Percentiles rank a stretch among this genome's conserved stretches.
Evolutionary conservation across 2,113 vertebrate genomes (phyloP).

Genomic region (Lagopus muta): DNA sequence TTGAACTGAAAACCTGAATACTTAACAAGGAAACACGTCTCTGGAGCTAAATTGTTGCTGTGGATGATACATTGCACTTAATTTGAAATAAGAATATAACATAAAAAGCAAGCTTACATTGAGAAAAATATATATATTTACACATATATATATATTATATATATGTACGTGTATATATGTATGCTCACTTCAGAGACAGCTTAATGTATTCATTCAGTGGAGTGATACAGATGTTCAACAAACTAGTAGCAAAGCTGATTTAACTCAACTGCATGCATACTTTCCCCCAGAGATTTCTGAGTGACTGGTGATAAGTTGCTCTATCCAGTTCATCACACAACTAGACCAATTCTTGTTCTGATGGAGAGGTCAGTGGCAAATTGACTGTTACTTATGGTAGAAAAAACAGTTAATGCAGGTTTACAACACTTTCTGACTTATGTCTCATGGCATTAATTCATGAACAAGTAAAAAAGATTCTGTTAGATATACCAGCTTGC

Average conservation of each 20-base stretch:
- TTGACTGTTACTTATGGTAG: not conserved
- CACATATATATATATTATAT: too few relatives aligned
- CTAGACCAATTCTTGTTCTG: not conserved
- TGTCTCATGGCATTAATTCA: not conserved
- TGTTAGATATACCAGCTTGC: not conserved
- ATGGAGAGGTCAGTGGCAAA: not conserved
- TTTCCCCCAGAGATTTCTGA: not conserved
- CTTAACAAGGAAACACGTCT: not conserved
- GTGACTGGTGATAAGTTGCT: accelerated
- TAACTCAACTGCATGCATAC: not conserved
- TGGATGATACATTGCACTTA: not conserved
- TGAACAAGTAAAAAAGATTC: not conserved
- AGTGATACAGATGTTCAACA: not conserved
- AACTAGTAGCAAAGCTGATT: not conserved
- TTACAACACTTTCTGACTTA: not conserved
- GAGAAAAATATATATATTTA: not conserved
- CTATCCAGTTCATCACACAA: not conserved
- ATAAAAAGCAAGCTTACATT: not conserved
- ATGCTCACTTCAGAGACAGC: not conserved
- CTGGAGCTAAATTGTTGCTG: not conserved
- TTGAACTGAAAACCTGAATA: not conserved
- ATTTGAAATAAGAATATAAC: not conserved
- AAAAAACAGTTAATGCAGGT: not conserved
- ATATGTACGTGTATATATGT: not conserved
- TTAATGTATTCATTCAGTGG: not conserved